Conservation (phyloP, 92 coral and sea anemone species). For the Siderastrea siderea region DNA sequence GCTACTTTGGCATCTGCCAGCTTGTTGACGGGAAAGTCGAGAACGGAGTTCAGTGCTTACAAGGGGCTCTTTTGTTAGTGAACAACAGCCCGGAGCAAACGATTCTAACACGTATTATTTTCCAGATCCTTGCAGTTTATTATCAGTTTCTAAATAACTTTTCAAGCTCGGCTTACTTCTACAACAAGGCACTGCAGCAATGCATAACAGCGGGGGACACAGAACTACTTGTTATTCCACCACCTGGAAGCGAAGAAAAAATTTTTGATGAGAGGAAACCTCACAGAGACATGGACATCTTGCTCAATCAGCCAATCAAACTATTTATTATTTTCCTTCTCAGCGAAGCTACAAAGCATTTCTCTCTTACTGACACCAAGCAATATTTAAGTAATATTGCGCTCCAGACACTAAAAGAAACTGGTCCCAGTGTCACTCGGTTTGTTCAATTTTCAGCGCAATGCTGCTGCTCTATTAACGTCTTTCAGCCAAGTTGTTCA, state of each 20-base stretch:
- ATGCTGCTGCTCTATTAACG: background rate
- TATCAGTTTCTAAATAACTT: too few relatives aligned
- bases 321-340: background rate
- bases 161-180: too few relatives aligned
- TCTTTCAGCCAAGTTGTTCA: background rate
- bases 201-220: too few relatives aligned
- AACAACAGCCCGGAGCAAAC: too few relatives aligned
- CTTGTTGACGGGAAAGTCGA: background rate
- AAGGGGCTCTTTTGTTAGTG: too few relatives aligned
- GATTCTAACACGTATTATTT: background rate
- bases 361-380: background rate
- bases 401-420: background rate
- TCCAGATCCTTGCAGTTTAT: slow-evolving; percentile 9
- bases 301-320: background rate
- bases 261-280: background rate
- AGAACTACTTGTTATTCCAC: too few relatives aligned
- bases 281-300: too few relatives aligned
- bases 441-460: background rate
- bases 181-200: too few relatives aligned
- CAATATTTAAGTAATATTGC: background rate
- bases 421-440: background rate
- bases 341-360: background rate
- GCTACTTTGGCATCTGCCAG: background rate
- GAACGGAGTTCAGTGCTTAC: too few relatives aligned
- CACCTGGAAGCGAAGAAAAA: background rate